phyloP scores from a whole-genome alignment of 2,888 invertebrate genomes.

The Cremastinae sp. region DNA sequence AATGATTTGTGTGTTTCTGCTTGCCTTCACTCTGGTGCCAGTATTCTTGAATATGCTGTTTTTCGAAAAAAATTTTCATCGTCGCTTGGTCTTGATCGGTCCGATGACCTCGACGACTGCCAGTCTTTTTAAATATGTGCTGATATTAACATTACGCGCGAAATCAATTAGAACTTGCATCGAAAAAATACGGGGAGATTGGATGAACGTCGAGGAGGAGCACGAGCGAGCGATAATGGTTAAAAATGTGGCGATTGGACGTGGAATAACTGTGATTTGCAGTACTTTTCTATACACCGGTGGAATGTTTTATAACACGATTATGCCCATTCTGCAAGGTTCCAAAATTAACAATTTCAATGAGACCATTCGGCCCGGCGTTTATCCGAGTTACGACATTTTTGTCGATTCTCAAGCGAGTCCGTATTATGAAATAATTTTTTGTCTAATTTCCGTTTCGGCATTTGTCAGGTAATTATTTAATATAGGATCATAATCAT shows the following conservation, averaged over 20 bases:
- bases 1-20: slow-evolving; percentile 20
- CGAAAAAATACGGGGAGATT: slow-evolving; percentile 67
- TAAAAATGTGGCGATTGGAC: slow-evolving; percentile 49
- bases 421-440: slow-evolving; percentile 66
- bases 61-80: slow-evolving; percentile 16
- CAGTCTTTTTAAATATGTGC: slow-evolving; percentile 29
- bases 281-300: slow-evolving; percentile 62
- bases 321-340: slow-evolving; percentile 53
- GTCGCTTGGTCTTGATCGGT: slow-evolving; percentile 21
- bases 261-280: slow-evolving; percentile 56
- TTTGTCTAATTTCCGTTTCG: slow-evolving; percentile 57
- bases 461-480: slow-evolving; percentile 52
- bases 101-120: slow-evolving; percentile 14
- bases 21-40: slow-evolving; percentile 31
- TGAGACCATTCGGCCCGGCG: slow-evolving; percentile 64
- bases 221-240: slow-evolving; percentile 48
- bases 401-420: slow-evolving; percentile 62
- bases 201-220: slow-evolving; percentile 61
- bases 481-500: no score
- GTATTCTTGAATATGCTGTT: slow-evolving; percentile 23
- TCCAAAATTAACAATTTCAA: slow-evolving; percentile 57
- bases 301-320: slow-evolving; percentile 53
- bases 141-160: slow-evolving; percentile 16
- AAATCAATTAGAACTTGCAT: slow-evolving; percentile 61
- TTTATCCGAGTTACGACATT: slow-evolving; percentile 69